phyloP scores from a whole-genome alignment of 2,113 vertebrate genomes.

The Eulacestoma nigropectus region DNA sequence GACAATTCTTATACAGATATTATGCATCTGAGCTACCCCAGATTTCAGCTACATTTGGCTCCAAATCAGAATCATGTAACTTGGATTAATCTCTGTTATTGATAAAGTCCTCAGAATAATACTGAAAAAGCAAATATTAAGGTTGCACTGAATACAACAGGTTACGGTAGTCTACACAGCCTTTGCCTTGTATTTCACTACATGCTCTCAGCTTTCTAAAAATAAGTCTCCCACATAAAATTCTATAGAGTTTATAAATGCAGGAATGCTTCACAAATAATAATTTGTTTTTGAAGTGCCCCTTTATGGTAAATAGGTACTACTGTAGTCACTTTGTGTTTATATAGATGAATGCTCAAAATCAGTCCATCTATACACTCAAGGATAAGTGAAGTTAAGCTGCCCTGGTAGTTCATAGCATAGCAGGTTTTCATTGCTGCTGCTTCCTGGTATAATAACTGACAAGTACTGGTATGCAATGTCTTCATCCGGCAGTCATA shows the following conservation, averaged over 20 bases:
- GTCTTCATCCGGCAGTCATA: background rate
- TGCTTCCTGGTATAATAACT: background rate
- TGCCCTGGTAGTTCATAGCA: background rate
- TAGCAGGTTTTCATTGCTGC: background rate
- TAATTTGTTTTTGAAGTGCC: background rate
- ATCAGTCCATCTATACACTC: background rate
- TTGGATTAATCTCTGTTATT: background rate
- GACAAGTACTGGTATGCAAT: background rate
- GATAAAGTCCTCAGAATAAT: background rate
- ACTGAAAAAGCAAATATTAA: background rate
- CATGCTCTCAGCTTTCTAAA: background rate
- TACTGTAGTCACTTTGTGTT: background rate
- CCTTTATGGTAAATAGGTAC: background rate
- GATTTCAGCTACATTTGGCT: background rate
- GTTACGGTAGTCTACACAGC: background rate
- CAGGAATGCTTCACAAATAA: background rate
- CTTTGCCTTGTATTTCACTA: background rate
- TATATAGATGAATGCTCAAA: background rate
- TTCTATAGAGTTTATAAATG: background rate
- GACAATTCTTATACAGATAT: background rate
- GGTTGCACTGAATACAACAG: background rate
- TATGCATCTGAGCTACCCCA: background rate
- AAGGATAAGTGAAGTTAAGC: background rate
- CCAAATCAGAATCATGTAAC: background rate
- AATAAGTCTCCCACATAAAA: background rate